Base-by-base conservation (phyloP, 2,797 vertebrate genomes). In the Fratercula arctica region DNA sequence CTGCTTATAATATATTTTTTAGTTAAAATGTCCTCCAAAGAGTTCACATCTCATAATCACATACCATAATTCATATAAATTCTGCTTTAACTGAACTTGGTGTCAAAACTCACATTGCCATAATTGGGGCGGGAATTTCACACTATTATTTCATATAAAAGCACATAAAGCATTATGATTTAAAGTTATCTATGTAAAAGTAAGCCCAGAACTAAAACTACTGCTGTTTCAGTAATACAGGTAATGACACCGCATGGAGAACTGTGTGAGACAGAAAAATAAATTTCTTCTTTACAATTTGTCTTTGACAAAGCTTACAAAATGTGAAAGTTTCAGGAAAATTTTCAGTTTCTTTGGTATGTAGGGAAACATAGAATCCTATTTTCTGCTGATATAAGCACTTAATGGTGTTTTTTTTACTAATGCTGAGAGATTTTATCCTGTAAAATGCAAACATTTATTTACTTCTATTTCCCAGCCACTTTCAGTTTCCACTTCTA, bases 1-100 rank as follows among this genome's bases (percentile, higher is more conserved):
- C 80, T 81, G 57, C 31, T 87, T 74, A 20, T 46, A 70, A 75
- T 35, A 31, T 66, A 28, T 81, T 90, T 57, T 70, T 67, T 54
- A 90, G 76, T 78, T 94, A 75, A 90, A 94, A 66, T 28, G 46
- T 28, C 90, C 94, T 91, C 70, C 69, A n/a, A 61, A 91, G 86
- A 2, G 61, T 56, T 93, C 41, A 50, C 33, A 29, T 81, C 89
- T 84, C 87, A 39, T 84, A 77, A 90, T 88, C 50, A 16, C 31
- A 4, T 70, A 12, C 37, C 29, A 37, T 76, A 67, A 35, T 70
- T 89, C 45, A 41, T 26, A 16, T 25, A 46, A 81, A 66, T 86
- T 77, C 70, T 59, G 26, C 41, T 94, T 88, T 91, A 87, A 85
- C 57, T 53, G 61, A 73, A 57, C 25, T 69, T 64, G 26, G 28